Conservation (phyloP, 1,140 invertebrate genomes). For the Batillaria attramentaria region DNA sequence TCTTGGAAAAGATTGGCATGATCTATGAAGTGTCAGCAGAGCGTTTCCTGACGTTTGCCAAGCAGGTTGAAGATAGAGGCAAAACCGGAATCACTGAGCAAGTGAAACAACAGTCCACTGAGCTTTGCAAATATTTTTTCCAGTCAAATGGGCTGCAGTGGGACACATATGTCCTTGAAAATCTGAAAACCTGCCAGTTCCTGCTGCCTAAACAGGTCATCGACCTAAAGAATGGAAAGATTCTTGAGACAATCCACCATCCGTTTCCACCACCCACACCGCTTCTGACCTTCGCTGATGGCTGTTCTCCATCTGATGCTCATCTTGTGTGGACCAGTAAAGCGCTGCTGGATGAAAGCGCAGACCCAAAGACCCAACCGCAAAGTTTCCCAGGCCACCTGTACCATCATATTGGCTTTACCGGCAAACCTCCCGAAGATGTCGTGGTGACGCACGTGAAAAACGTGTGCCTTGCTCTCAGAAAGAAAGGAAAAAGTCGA, state of each 20-base stretch:
- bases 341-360: slow-evolving; percentile 27
- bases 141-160: neutral
- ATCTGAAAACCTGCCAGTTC: slow-evolving; percentile 39
- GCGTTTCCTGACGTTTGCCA: slow-evolving; percentile 1
- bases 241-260: slow-evolving; percentile 10
- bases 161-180: slow-evolving; percentile 9
- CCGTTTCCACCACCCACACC: neutral
- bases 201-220: slow-evolving; percentile 23
- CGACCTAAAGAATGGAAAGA: neutral
- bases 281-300: slow-evolving; percentile 35
- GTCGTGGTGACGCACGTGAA: slow-evolving; percentile 35
- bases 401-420: slow-evolving; percentile 20
- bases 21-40: neutral
- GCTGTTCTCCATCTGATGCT: neutral
- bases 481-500: neutral
- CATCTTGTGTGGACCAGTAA: slow-evolving; percentile 42
- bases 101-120: slow-evolving; percentile 1
- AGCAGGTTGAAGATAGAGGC: neutral
- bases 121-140: neutral
- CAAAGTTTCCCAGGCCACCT: no score
- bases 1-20: neutral
- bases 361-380: slow-evolving; percentile 31
- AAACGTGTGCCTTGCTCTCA: slow-evolving; percentile 31
- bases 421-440: slow-evolving; percentile 13
- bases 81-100: neutral